phyloP scores from a whole-genome alignment of 2,888 invertebrate genomes.

The Hesperia comma region DNA sequence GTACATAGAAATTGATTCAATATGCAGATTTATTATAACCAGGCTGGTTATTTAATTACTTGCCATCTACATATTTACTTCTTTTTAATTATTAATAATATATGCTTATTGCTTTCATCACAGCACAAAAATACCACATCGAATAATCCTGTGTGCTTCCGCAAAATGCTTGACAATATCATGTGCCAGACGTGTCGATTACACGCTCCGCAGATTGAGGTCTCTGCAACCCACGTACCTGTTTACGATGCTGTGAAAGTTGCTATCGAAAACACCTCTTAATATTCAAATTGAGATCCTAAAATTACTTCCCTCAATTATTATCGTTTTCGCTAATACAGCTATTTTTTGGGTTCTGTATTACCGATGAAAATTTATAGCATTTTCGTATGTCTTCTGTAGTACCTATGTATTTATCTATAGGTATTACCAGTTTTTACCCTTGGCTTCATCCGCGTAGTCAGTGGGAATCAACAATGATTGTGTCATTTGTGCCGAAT shows the following conservation, averaged over 20 bases:
- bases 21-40: no score
- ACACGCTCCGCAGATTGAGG: constrained; percentile 1
- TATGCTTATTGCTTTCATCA: neutral
- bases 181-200: constrained; percentile 1
- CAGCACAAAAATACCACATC: neutral
- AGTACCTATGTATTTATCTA: no score
- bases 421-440: no score
- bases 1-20: no score
- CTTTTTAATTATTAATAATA: no score
- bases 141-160: neutral
- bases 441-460: no score
- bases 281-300: constrained; percentile 25
- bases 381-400: no score
- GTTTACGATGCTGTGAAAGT: constrained; percentile 6
- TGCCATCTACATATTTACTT: no score
- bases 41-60: no score
- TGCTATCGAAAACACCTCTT: constrained; percentile 22
- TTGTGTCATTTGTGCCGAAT: no score
- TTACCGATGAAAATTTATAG: neutral
- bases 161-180: neutral
- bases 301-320: constrained; percentile 9
- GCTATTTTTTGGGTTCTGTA: neutral
- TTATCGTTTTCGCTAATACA: constrained; percentile 5
- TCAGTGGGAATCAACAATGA: no score
- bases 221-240: constrained; percentile 1